These are phyloP conservation scores for Leucopternis melanops DNA, from an alignment of 2,113 vertebrate genomes.

Conservation along the genomic window DNA sequence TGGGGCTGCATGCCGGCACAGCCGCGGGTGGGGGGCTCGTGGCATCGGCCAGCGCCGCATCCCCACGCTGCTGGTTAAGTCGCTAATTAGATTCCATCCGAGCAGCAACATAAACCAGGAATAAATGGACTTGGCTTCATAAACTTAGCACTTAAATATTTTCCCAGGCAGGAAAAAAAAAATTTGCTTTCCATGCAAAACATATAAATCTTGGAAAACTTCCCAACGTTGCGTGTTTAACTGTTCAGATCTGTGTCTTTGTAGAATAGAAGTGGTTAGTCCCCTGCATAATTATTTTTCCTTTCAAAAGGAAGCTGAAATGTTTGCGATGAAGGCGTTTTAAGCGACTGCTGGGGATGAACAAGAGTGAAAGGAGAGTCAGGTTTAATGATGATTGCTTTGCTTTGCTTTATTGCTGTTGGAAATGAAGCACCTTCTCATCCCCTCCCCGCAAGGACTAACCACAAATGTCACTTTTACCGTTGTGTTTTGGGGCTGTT, in stretches of 20 bases:
- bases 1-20: background rate
- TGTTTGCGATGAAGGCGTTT: background rate
- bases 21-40: rapidly evolving
- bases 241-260: background rate
- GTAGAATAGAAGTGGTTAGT: background rate
- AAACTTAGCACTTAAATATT: slow-evolving; percentile 35
- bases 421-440: background rate
- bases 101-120: slow-evolving; percentile 7
- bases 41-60: rapidly evolving
- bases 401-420: background rate
- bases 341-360: background rate
- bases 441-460: background rate
- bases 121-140: slow-evolving; percentile 37
- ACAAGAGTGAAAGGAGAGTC: background rate
- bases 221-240: background rate
- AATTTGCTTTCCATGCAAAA: slow-evolving; percentile 61
- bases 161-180: slow-evolving; percentile 17
- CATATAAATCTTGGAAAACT: slow-evolving; percentile 54
- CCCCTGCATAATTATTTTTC: background rate
- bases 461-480: background rate
- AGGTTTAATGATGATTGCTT: background rate
- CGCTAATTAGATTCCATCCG: background rate
- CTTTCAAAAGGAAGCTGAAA: background rate
- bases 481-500: background rate
- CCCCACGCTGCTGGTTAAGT: background rate